Conservation (phyloP, 2,113 vertebrate genomes). For the Erinaceus europaeus region DNA sequence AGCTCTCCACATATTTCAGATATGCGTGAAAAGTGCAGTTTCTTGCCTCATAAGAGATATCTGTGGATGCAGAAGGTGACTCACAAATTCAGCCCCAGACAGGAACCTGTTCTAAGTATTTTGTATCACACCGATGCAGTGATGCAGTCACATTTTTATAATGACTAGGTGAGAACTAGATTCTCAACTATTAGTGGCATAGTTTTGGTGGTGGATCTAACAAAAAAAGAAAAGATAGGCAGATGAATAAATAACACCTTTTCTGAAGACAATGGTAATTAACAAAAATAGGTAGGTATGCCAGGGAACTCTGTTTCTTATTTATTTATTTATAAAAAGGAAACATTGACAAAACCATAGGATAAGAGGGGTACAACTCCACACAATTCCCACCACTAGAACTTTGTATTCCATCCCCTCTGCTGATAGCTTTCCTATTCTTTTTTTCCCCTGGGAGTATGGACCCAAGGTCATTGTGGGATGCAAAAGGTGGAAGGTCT, state of each 20-base stretch:
- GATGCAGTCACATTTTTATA: background rate
- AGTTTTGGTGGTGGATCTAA: background rate
- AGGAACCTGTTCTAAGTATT: background rate
- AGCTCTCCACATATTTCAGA: background rate
- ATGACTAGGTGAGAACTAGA: background rate
- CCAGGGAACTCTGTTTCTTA: no score
- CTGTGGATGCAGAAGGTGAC: background rate
- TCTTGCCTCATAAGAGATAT: conserved; percentile 10
- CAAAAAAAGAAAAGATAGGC: background rate
- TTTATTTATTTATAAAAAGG: no score
- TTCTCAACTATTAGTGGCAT: background rate
- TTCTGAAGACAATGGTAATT: background rate
- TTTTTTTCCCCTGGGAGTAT: no score
- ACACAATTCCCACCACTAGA: no score
- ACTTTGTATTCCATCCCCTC: no score
- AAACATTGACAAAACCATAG: no score
- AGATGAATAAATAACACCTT: background rate
- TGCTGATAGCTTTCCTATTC: no score
- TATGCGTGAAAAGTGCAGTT: background rate
- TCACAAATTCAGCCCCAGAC: background rate
- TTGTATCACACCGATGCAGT: background rate
- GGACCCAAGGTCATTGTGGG: no score
- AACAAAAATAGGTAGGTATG: background rate
- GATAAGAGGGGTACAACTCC: no score
- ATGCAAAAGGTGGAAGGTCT: no score